Evolutionary conservation across 2,888 invertebrate genomes (phyloP).

Genomic region (Hemaris fuciformis): DNA sequence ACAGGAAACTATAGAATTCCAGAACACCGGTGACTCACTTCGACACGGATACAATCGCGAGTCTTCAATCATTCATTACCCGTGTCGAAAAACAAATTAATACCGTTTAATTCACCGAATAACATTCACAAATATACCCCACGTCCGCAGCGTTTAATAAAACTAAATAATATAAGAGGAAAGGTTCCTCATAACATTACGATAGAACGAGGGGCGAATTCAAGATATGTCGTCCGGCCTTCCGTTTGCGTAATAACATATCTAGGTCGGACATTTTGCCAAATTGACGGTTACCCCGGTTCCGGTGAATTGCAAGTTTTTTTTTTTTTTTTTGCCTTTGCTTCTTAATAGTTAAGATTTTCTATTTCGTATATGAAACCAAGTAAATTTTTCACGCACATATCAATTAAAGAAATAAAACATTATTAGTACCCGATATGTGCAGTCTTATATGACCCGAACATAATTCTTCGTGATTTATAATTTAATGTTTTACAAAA

Average conservation of each 20-base stretch:
- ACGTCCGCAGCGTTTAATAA: slow-evolving; percentile 33
- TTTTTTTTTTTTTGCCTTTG: neutral
- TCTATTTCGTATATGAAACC: too few species aligned
- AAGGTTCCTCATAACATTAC: slow-evolving; percentile 38
- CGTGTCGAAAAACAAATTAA: neutral
- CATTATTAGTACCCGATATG: too few species aligned
- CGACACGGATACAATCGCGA: slow-evolving; percentile 6
- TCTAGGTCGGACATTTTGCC: slow-evolving; percentile 39
- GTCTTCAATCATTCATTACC: slow-evolving; percentile 10
- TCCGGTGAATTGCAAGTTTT: neutral
- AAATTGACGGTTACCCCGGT: slow-evolving; percentile 30
- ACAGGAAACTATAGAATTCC: slow-evolving; percentile 71
- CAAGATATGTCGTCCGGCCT: slow-evolving; percentile 23
- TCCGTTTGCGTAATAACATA: slow-evolving; percentile 28
- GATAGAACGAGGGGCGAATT: slow-evolving; percentile 53
- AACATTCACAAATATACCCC: neutral
- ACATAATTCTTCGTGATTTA: too few species aligned
- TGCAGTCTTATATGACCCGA: too few species aligned
- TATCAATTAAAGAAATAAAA: too few species aligned
- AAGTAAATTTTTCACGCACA: too few species aligned
- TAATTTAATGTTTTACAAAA: too few species aligned
- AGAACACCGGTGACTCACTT: slow-evolving; percentile 41
- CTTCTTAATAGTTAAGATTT: neutral
- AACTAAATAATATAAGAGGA: slow-evolving; percentile 43
- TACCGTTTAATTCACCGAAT: slow-evolving; percentile 9